Evolutionary conservation across 1,140 invertebrate species (phyloP).

Genomic region (Paraescarpia echinospica): DNA sequence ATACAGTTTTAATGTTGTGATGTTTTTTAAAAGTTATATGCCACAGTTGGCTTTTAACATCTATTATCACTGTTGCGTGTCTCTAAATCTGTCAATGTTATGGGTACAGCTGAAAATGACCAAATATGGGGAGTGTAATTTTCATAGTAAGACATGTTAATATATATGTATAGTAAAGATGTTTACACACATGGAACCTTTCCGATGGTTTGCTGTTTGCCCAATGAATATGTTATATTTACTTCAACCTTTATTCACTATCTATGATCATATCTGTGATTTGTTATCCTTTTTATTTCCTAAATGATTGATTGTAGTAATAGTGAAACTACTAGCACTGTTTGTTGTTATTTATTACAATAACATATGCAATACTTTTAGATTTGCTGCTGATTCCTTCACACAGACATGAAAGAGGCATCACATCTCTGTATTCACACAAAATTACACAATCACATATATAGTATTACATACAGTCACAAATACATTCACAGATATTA

Average conservation of each 20-base stretch:
- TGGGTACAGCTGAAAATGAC: too few relatives aligned
- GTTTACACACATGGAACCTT: too few relatives aligned
- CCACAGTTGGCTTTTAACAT: not conserved
- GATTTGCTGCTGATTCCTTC: not conserved
- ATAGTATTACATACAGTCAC: too few relatives aligned
- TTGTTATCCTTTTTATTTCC: not conserved
- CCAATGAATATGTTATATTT: not conserved
- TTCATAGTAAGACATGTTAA: too few relatives aligned
- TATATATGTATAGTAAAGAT: too few relatives aligned
- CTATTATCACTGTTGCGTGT: not conserved
- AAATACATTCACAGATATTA: not conserved
- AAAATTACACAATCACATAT: not conserved
- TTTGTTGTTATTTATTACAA: slow-evolving; percentile 7
- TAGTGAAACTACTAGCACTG: not conserved
- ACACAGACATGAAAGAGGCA: not conserved
- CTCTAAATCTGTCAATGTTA: not conserved
- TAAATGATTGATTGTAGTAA: not conserved
- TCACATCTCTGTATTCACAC: not conserved
- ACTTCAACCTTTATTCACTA: not conserved
- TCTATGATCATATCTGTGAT: not conserved
- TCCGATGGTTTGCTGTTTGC: not conserved
- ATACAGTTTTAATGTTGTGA: not conserved
- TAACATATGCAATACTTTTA: not conserved
- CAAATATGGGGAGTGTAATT: too few relatives aligned
- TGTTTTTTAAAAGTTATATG: not conserved